These are phyloP conservation scores for Drosophila subpulchrella DNA, from an alignment of 1,140 invertebrate genomes.

Conservation along the genomic window DNA sequence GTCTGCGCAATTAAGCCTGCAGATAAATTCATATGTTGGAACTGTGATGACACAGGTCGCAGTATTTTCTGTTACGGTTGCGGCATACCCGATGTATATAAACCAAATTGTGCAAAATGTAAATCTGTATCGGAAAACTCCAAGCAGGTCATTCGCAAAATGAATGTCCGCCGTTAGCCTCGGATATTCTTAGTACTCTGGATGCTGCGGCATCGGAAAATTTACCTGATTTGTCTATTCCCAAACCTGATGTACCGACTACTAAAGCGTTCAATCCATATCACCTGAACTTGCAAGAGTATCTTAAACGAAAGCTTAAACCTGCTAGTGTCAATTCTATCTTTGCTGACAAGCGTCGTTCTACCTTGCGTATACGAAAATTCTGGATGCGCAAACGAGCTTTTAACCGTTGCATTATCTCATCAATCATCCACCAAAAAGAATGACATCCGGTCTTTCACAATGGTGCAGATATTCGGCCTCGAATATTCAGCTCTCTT, in stretches of 20 bases:
- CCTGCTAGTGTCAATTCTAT: background rate
- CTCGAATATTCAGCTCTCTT: background rate
- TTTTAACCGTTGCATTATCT: slow-evolving; percentile 2
- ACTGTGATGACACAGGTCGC: too few species aligned
- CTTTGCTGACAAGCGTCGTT: background rate
- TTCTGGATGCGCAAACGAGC: slow-evolving; percentile 11
- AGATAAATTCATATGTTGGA: too few species aligned
- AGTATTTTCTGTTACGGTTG: too few species aligned
- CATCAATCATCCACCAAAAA: background rate
- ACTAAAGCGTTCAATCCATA: slow-evolving; percentile 16
- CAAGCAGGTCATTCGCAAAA: slow-evolving; percentile 9
- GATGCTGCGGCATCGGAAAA: background rate
- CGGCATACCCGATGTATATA: too few species aligned
- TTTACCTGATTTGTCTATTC: background rate
- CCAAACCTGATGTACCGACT: background rate
- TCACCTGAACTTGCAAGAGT: slow-evolving; percentile 11
- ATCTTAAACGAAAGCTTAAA: slow-evolving; percentile 2
- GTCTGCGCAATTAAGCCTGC: too few species aligned
- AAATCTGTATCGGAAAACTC: slow-evolving; percentile 9
- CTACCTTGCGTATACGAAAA: background rate
- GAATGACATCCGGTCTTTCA: slow-evolving; percentile 30
- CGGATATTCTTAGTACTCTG: background rate
- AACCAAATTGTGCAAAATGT: background rate
- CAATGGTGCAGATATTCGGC: slow-evolving; percentile 1
- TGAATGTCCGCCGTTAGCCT: slow-evolving; percentile 11